Base-by-base conservation (phyloP, 2,797 vertebrate species). In the Rachycentron canadum region DNA sequence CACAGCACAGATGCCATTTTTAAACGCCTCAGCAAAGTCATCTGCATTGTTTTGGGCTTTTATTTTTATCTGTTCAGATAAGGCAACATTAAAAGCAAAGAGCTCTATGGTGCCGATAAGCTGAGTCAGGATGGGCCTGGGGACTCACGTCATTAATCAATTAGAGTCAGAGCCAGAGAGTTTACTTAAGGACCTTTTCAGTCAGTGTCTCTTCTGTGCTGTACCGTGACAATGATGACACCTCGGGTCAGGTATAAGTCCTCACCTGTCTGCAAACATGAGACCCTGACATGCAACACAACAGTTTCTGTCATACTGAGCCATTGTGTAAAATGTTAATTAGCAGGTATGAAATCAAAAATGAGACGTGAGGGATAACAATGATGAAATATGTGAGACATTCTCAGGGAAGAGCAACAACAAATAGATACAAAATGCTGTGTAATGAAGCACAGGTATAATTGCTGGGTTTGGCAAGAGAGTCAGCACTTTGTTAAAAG, bases 401-500 rank as follows among this genome's bases (percentile, higher is more conserved):
- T 62, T 32, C 57, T 36, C 49, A 16, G 64, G 23, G 43, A 72
- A 32, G 50, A 70, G 58, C 30, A 26, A 59, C 25, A 21, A 78
- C 38, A 50, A 43, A 76, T 3, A 43, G 23, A 61, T 38, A 5
- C 12, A 67, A 87, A 79, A 63, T 72, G 78, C 83, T 79, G 50
- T 69, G 72, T 65, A 53, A 84, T 64, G 59, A 75, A 45, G 69
- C 62, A 69, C 43, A 63, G 25, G 71, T 65, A 26, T 61, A 60
- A 63, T n/a, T 63, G 63, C 50, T 60, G 61, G 13, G 11, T 79
- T 62, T 16, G 45, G 41, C 73, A 61, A 21, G 21, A 74, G 87
- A 92, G 59, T 91, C 87, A 89, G 88, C 85, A 69, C 59, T 87
- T 72, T 75, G 71, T 52, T 79, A 32, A 86, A 86, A 81, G 73